A percentile compares a stretch with the other conserved stretches of the same genome.
phyloP scores from a whole-genome alignment of 2,113 vertebrate species.

The Lutjanus erythropterus region DNA sequence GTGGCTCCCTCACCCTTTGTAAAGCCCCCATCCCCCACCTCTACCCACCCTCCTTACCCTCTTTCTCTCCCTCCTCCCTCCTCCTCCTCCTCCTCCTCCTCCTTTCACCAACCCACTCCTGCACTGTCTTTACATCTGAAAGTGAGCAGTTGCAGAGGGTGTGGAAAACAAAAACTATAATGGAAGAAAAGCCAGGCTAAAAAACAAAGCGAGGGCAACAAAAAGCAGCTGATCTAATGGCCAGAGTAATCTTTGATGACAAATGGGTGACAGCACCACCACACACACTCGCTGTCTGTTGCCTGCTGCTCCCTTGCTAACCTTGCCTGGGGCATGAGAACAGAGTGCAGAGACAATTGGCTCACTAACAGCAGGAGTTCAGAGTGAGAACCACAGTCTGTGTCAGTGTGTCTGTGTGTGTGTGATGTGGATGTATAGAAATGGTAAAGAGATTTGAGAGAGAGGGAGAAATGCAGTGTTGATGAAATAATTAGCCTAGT shows the following conservation, averaged over 20 bases:
- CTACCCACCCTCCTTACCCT: neutral
- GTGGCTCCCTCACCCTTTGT: conserved; percentile 58
- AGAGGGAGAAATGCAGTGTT: neutral
- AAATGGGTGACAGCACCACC: conserved; percentile 46
- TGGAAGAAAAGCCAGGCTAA: conserved; percentile 18
- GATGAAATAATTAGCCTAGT: neutral
- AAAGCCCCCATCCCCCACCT: conserved; percentile 46
- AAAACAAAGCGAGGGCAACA: conserved; percentile 37
- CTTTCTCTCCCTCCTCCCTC: neutral
- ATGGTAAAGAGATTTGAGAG: neutral
- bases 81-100: conserved; percentile 7
- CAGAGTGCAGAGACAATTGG: conserved; percentile 45
- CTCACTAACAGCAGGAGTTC: conserved; percentile 55
- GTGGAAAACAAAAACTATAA: conserved; percentile 33
- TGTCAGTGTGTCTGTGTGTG: neutral
- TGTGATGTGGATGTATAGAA: neutral
- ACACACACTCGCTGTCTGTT: conserved; percentile 31
- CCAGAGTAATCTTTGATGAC: conserved; percentile 44
- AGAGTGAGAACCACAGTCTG: conserved; percentile 18
- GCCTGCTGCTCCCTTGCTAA: conserved; percentile 54
- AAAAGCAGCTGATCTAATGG: conserved; percentile 45
- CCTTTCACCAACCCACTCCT: conserved; percentile 42
- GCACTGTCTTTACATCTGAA: conserved; percentile 52
- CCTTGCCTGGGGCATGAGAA: conserved; percentile 66
- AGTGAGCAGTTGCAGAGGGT: conserved; percentile 46